Evolutionary conservation across 2,113 vertebrate species (phyloP).

Genomic region (Lagenorhynchus albirostris): DNA sequence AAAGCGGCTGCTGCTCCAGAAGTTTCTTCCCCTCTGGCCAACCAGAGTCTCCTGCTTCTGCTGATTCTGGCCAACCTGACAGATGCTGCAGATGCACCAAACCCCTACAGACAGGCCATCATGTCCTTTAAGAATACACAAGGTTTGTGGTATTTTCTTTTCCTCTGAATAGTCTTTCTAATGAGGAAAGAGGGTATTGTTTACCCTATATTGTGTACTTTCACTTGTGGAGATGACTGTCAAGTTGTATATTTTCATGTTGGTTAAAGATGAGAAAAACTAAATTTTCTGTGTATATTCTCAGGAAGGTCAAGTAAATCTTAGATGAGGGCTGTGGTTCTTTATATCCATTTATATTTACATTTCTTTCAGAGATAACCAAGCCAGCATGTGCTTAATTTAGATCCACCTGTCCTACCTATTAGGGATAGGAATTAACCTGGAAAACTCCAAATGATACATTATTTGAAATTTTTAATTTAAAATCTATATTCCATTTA

Average conservation of each 20-base stretch:
- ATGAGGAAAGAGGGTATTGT: not conserved
- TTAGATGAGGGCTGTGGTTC: not conserved
- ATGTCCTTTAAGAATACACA: conserved; percentile 97
- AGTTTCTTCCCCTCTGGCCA: conserved; percentile 92
- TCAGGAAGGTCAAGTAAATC: not conserved
- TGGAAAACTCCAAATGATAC: not conserved
- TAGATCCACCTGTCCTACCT: not conserved
- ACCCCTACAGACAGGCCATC: conserved; percentile 95
- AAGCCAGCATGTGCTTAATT: not conserved
- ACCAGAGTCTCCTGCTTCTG: conserved; percentile 96
- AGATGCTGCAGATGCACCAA: conserved; percentile 89
- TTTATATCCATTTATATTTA: not conserved
- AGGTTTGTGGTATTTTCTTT: conserved; percentile 83
- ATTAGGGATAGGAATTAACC: not conserved
- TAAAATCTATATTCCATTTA: not conserved
- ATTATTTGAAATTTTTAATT: not conserved
- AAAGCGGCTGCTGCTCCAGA: conserved; percentile 84
- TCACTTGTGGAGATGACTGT: not conserved
- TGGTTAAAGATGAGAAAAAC: not conserved
- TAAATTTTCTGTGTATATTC: not conserved
- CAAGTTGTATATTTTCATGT: not conserved
- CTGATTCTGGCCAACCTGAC: conserved; percentile 94
- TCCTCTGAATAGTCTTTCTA: not conserved
- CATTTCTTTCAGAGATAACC: not conserved
- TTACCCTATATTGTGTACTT: not conserved